Evolutionary conservation across 2,888 invertebrate genomes (phyloP).

Genomic region (Drosophila fulvimacula): DNA sequence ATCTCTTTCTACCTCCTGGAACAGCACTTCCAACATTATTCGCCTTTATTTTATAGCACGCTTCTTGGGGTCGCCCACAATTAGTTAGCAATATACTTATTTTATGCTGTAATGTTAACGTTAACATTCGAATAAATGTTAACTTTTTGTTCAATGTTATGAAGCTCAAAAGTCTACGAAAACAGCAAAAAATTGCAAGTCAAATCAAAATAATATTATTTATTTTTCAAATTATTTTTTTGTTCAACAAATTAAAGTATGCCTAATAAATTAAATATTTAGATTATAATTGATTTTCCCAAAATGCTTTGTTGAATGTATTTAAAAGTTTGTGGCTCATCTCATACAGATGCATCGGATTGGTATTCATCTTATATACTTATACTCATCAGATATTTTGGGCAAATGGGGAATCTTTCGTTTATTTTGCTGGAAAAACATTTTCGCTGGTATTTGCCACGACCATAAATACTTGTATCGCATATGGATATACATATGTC

Average conservation of each 20-base stretch:
- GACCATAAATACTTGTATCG: constrained; percentile 41
- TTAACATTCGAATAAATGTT: neutral
- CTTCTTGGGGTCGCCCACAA: constrained; percentile 34
- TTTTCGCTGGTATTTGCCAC: constrained; percentile 34
- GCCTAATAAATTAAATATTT: neutral
- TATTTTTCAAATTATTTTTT: no score
- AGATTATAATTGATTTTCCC: neutral
- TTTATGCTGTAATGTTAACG: constrained; percentile 13
- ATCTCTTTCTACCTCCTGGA: neutral
- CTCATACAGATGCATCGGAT: neutral
- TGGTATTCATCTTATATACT: constrained; percentile 6
- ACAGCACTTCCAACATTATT: constrained; percentile 6
- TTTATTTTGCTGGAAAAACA: constrained; percentile 67
- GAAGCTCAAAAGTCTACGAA: neutral
- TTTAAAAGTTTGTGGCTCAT: neutral
- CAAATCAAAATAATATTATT: no score
- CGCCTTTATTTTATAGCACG: constrained; percentile 40
- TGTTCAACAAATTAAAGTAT: no score
- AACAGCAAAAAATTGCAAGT: no score
- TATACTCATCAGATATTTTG: constrained; percentile 9
- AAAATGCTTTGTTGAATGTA: neutral
- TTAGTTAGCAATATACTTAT: neutral
- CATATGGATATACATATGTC: neutral
- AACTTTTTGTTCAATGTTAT: neutral
- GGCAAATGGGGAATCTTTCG: constrained; percentile 25